Evolutionary conservation across 2,797 vertebrate genomes (phyloP).

Genomic region (Cheirogaleus major): DNA sequence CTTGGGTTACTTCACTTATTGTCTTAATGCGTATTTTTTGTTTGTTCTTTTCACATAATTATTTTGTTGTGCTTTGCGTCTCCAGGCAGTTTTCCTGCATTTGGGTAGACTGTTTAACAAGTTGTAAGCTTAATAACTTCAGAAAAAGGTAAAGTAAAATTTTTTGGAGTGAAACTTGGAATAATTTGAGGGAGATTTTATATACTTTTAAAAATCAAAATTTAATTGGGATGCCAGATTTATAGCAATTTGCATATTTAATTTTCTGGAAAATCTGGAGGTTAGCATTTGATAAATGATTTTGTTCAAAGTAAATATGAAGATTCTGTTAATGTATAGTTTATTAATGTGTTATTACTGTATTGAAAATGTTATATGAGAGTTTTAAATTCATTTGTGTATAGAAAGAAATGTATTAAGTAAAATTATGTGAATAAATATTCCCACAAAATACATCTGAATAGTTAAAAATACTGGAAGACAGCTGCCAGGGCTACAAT

Average conservation of each 20-base stretch:
- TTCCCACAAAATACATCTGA: conserved; percentile 71
- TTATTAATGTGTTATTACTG: conserved; percentile 82
- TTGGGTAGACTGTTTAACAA: conserved; percentile 73
- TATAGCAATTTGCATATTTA: conserved; percentile 80
- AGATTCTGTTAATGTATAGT: conserved; percentile 85
- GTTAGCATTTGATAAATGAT: conserved; percentile 80
- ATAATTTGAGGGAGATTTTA: conserved; percentile 75
- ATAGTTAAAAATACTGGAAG: conserved; percentile 80
- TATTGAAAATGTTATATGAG: conserved; percentile 75
- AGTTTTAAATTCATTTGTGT: conserved; percentile 75
- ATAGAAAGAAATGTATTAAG: conserved; percentile 68
- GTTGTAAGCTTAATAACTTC: conserved; percentile 73
- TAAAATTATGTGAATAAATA: conserved; percentile 80
- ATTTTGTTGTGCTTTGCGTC: conserved; percentile 85
- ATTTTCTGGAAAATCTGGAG: conserved; percentile 78
- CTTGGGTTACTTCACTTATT: neutral
- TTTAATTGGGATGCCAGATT: conserved; percentile 79
- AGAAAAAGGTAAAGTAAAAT: conserved; percentile 75
- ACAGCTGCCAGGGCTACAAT: conserved; percentile 70
- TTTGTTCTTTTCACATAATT: conserved; percentile 84
- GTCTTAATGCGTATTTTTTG: conserved; percentile 87
- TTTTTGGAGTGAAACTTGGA: conserved; percentile 69
- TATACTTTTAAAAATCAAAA: conserved; percentile 73
- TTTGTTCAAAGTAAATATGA: conserved; percentile 70
- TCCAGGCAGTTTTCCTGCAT: conserved; percentile 81